Percentiles rank a stretch among this genome's conserved stretches.
Conservation (phyloP, 2,113 vertebrate species). For the Mobula birostris region DNA sequence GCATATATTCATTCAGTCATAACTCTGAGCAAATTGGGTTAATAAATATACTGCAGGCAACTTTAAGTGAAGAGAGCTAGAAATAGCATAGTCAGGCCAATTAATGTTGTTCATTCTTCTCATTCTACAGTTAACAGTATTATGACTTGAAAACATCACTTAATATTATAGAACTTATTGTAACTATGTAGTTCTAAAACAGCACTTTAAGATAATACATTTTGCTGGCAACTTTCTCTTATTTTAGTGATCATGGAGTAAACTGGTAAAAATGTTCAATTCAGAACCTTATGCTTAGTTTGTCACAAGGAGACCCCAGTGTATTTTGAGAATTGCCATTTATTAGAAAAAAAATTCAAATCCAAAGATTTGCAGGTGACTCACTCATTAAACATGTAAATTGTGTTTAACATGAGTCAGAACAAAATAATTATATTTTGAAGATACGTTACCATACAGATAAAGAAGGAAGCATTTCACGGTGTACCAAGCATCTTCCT, state of each 20-base stretch:
- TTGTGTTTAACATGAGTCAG: neutral
- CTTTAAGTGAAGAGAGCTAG: slow-evolving; percentile 42
- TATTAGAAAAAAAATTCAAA: neutral
- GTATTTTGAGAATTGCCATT: neutral
- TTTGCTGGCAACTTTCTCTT: neutral
- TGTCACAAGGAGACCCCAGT: neutral
- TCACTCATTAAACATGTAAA: neutral
- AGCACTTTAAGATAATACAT: neutral
- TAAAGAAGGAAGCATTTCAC: neutral
- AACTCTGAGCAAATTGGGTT: slow-evolving; percentile 57
- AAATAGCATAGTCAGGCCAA: slow-evolving; percentile 44
- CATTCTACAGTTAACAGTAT: neutral
- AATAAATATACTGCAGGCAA: slow-evolving; percentile 47
- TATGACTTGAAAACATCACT: neutral
- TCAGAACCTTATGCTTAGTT: no score
- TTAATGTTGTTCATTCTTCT: slow-evolving; percentile 47
- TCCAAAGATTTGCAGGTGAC: neutral
- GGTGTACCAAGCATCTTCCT: neutral
- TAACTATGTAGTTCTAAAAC: neutral
- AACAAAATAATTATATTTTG: neutral
- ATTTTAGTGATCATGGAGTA: neutral
- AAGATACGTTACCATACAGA: neutral
- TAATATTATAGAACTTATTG: neutral
- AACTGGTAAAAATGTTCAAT: neutral
- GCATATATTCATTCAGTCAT: slow-evolving; percentile 53